Evolutionary conservation across 2,888 invertebrate genomes (phyloP), one percentile per base, ranked within the genome.

Genomic region (Hirtodrosophila confusa): DNA sequence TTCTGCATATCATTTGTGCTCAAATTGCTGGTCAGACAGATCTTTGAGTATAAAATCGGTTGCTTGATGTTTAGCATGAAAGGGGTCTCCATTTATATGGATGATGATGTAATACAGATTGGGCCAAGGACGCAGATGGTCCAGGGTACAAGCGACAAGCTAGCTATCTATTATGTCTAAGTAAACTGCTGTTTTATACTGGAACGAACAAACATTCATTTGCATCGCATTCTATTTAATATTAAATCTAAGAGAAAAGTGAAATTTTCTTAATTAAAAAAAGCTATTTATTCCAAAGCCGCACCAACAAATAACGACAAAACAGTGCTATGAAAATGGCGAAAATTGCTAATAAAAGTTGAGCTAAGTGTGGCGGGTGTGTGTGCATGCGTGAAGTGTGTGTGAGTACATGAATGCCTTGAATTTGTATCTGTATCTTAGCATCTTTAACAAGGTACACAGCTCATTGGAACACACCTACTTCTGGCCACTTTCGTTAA

Each of bases 181-280:
- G 23, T 33, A 51, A 33, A 60, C 11, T 43, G 43, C 41, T 36
- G 29, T 35, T 39, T 36, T 36, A 17, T 27, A 6, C 24, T 17
- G 47, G 23, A 43, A 29, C 39, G 49, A 2, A 27, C 2, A 6
- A 1, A 31, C 69, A 62, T 39, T 27, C 23, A 17, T 10, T 17
- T 31, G 29, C 33, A 17, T 17, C 17, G 43, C 51, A 71, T 74
- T 66, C 61, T 75, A 62, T 50, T 64, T 61, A 49, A 50, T 60
- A 61, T 68, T 60, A 66, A 69, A 58, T 56, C 41, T 54, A 64
- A 49, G 45, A 65, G 66, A 65, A 83, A 78, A 76, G 86, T 75
- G 85, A 87, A 87, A 87, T 75, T 84, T 58, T 55, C 51, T 82
- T 80, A 85, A 85, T 85, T 78, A 80, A 78, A 76, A 80, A 58